Percentiles rank a stretch among this genome's conserved stretches.
Conservation (phyloP, 2,888 invertebrate species). For the Spatulosminthurus flaviceps region DNA sequence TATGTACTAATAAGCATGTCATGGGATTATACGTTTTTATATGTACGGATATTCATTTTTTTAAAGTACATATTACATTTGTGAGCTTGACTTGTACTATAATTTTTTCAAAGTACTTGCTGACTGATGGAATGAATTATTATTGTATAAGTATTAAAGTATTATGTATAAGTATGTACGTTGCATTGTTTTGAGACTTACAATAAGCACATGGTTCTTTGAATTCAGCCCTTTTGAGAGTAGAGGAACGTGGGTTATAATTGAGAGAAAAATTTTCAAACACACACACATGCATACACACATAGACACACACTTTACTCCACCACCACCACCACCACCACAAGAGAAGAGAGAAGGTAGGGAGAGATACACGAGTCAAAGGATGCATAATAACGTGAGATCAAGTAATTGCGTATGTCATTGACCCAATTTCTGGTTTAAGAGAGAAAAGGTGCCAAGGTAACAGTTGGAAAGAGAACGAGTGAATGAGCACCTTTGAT, state of each 20-base stretch:
- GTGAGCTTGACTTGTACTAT: not conserved
- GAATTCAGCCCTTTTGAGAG: no score
- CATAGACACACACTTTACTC: no score
- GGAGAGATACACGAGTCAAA: not conserved
- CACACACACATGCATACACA: not conserved
- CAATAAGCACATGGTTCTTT: no score
- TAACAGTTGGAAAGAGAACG: constrained; percentile 47
- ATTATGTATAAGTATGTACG: not conserved
- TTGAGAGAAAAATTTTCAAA: not conserved
- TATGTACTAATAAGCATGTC: not conserved
- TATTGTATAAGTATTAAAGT: not conserved
- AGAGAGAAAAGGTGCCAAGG: constrained; percentile 64
- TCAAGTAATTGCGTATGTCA: constrained; percentile 58
- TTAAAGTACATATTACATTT: not conserved
- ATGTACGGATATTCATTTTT: not conserved
- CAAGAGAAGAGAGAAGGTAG: no score
- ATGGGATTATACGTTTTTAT: not conserved
- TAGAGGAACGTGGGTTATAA: not conserved
- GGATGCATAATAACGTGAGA: constrained; percentile 37
- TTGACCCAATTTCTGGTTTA: constrained; percentile 63
- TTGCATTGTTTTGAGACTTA: no score
- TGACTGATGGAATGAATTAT: not conserved
- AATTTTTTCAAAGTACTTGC: not conserved
- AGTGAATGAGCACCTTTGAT: constrained; percentile 42
- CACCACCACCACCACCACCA: no score